phyloP scores from a whole-genome alignment of 1,140 invertebrate genomes.

The Galleria mellonella region DNA sequence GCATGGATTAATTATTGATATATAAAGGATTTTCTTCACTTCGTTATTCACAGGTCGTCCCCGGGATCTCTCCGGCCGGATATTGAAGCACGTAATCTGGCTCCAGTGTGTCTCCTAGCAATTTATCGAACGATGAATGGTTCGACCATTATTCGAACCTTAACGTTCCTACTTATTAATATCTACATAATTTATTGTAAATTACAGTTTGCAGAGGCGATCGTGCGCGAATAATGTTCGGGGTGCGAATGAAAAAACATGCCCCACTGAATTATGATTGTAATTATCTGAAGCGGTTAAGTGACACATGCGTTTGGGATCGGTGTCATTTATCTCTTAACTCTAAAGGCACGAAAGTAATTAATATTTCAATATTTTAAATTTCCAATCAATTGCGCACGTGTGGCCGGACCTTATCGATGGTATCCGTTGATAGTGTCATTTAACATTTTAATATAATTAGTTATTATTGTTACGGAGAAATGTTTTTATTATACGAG shows the following conservation, averaged over 20 bases:
- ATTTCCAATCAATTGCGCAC: too few species aligned
- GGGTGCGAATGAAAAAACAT: constrained; percentile 7
- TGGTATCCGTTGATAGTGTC: too few species aligned
- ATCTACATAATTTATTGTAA: constrained; percentile 73
- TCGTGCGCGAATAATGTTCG: constrained; percentile 37
- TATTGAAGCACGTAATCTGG: constrained; percentile 72
- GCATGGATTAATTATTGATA: too few species aligned
- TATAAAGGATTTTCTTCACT: too few species aligned
- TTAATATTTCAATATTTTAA: too few species aligned
- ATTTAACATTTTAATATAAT: too few species aligned
- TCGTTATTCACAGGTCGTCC: background rate
- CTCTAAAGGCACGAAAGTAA: too few species aligned
- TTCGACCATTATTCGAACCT: constrained; percentile 63
- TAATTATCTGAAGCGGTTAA: constrained; percentile 4
- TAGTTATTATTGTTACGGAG: too few species aligned
- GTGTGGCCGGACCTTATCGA: too few species aligned
- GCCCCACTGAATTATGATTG: constrained; percentile 1
- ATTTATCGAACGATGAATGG: constrained; percentile 71
- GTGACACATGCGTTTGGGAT: too few species aligned
- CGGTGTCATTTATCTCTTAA: too few species aligned
- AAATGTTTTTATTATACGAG: too few species aligned
- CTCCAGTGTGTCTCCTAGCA: constrained; percentile 65
- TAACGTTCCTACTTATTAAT: constrained; percentile 70
- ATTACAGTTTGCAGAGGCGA: constrained; percentile 62
- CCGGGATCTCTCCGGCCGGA: constrained; percentile 30